Base-by-base conservation (phyloP, 1,140 invertebrate genomes). In the Macrotrachela quadricornifera region DNA sequence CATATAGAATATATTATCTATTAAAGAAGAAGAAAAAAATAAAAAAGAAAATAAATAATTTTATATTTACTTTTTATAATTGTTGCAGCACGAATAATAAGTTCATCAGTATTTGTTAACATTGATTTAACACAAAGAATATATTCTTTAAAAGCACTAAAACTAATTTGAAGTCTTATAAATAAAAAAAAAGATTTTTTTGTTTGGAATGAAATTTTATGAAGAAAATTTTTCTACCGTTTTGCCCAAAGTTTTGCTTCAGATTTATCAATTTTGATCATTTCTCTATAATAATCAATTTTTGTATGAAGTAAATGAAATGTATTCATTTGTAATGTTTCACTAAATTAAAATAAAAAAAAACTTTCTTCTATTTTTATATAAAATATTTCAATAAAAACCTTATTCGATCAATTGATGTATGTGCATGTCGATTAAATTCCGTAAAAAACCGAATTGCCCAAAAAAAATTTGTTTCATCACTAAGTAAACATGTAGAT, bases 381-480 rank as follows among this genome's bases (percentile, higher is more conserved):
- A n/a, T 57, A 50, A 51, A 52, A 9, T 15, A 41, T 16, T 49
- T 13, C 18, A 1, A 38, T 46, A 41, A n/a, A 74, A 71, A 85
- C 82, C 82, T 84, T 49, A 92, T 79, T 58, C 85, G 74, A 69
- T 86, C 84, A 57, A 90, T 77, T 70, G 83, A 76, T 63, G 86
- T 84, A 45, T 74, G 79, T 60, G 79, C 75, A 61, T 78, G 73
- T 58, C 90, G 77, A 75, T 90, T 91, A 69, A 95, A 94, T 69
- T 91, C 83, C 85, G 94, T 90, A 67, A 94, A 95, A 72, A 94
- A 96, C 63, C 80, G 79, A 60, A 92, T 73, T 10, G 83, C 78
- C 86, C 85, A 92, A 46, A 94, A 72, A 69, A 92, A 91, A 70
- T 90, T 88, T 10, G 81, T 82, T 62, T 90, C 83, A 71, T 95